phyloP scores from a whole-genome alignment of 2,113 vertebrate genomes.

The Hyperopisus bebe region DNA sequence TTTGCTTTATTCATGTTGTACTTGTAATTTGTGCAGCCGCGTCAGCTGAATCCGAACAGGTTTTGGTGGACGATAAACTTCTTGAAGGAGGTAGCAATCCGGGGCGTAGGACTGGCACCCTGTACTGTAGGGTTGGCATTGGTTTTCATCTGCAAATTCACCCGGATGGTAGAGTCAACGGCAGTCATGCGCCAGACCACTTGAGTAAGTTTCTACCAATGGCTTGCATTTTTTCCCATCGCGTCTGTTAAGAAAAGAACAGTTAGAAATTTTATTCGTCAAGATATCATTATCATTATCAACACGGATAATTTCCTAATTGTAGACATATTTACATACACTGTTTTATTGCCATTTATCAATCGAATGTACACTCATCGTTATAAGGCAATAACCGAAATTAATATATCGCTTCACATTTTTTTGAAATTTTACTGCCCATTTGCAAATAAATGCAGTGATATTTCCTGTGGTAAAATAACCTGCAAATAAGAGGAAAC shows the following conservation, averaged over 20 bases:
- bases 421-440: neutral
- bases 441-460: neutral
- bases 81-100: constrained; percentile 53
- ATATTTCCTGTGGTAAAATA: neutral
- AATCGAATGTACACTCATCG: neutral
- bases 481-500: neutral
- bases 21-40: constrained; percentile 60
- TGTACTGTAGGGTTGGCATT: constrained; percentile 91
- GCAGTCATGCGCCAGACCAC: constrained; percentile 79
- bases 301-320: neutral
- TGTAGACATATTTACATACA: neutral
- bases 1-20: constrained; percentile 66
- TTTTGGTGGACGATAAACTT: constrained; percentile 54
- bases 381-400: neutral
- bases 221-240: neutral
- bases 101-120: constrained; percentile 84
- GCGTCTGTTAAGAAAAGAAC: neutral
- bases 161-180: constrained; percentile 88
- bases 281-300: neutral
- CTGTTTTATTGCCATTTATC: neutral
- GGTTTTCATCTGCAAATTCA: constrained; percentile 96
- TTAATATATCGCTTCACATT: neutral
- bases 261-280: neutral
- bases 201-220: constrained; percentile 74
- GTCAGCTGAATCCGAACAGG: constrained; percentile 50